These are phyloP conservation scores for Saccopteryx bilineata DNA, from an alignment of 2,113 vertebrate species.

Conservation along the genomic window DNA sequence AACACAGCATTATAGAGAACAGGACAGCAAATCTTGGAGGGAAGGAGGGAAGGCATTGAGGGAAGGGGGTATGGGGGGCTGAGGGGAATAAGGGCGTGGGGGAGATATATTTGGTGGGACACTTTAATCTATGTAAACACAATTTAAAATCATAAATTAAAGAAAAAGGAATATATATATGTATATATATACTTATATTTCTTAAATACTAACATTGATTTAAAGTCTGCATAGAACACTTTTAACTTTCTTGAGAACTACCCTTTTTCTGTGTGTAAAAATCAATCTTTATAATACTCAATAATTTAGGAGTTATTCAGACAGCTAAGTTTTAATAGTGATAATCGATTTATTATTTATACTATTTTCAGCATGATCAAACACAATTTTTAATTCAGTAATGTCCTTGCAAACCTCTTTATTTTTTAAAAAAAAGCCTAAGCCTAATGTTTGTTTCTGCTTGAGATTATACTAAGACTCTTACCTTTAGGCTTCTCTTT, in stretches of 20 bases:
- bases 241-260: background rate
- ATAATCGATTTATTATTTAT: background rate
- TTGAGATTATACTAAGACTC: background rate
- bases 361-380: background rate
- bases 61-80: no score
- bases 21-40: no score
- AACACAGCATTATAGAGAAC: no score
- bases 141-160: no score
- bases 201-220: background rate
- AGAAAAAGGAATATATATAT: no score
- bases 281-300: background rate
- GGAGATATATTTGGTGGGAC: no score
- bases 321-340: background rate
- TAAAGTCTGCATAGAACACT: background rate
- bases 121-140: no score
- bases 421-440: background rate
- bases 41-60: no score
- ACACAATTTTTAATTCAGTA: background rate
- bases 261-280: background rate
- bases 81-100: no score
- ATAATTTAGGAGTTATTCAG: conserved; percentile 17
- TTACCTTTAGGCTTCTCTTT: background rate
- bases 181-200: background rate
- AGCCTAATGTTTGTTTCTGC: background rate
- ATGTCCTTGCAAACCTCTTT: background rate